Percentiles rank a stretch among this genome's conserved stretches.
Conservation (phyloP, 1,140 invertebrate genomes). For the Ylistrum balloti region DNA sequence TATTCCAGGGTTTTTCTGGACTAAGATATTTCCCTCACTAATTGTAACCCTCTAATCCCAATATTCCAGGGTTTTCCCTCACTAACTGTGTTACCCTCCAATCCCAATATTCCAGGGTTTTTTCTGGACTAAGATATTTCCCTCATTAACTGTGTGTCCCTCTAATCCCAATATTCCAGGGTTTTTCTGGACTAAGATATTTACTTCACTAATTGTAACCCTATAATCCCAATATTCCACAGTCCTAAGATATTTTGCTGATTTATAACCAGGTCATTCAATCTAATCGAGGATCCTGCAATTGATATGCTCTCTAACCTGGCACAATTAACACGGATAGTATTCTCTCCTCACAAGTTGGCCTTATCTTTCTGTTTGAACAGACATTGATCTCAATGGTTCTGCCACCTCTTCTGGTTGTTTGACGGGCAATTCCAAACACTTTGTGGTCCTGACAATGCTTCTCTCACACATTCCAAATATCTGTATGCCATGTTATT, state of each 20-base stretch:
- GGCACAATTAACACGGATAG: not conserved
- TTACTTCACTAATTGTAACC: no score
- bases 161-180: no score
- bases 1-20: no score
- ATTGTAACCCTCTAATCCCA: no score
- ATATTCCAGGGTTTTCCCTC: no score
- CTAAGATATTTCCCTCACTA: no score
- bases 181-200: no score
- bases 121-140: no score
- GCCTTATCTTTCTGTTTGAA: slow-evolving; percentile 11
- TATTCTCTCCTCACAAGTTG: not conserved
- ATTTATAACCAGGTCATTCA: not conserved
- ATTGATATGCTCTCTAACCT: not conserved
- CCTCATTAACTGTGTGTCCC: no score
- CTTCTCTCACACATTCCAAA: not conserved
- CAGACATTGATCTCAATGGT: slow-evolving; percentile 11
- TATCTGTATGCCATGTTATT: not conserved
- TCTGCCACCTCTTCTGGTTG: not conserved
- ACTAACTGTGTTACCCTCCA: no score
- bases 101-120: no score
- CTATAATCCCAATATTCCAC: not conserved
- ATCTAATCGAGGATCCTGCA: not conserved
- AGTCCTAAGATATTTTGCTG: not conserved
- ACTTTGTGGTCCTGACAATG: not conserved
- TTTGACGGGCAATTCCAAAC: not conserved